Evolutionary conservation across 2,888 invertebrate genomes (phyloP).

Genomic region (Cyrtodaria siliqua): DNA sequence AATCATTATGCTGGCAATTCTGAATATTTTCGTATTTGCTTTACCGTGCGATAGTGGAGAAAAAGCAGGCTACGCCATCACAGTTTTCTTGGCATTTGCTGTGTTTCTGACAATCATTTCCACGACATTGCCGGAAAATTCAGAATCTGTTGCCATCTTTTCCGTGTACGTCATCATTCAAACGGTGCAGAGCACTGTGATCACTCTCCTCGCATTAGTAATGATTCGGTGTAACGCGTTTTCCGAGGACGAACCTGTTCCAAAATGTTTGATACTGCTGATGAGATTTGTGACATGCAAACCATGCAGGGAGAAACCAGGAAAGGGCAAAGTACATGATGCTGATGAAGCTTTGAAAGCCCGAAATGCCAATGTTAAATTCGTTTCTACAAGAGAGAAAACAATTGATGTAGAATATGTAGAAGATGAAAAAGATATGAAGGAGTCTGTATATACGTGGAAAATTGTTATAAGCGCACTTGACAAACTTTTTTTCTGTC

Average conservation of each 20-base stretch:
- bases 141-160: constrained; percentile 33
- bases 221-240: constrained; percentile 17
- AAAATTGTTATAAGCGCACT: neutral
- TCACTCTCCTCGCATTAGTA: constrained; percentile 20
- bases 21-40: constrained; percentile 44
- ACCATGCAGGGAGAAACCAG: neutral
- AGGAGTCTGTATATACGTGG: neutral
- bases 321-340: neutral
- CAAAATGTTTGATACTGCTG: neutral
- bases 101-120: constrained; percentile 51
- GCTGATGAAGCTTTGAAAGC: neutral
- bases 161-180: constrained; percentile 48
- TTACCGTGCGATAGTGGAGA: constrained; percentile 54
- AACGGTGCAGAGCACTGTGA: constrained; percentile 36
- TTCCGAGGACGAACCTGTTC: neutral
- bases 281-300: neutral
- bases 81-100: constrained; percentile 54
- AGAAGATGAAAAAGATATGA: neutral
- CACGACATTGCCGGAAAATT: constrained; percentile 43
- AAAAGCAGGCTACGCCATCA: constrained; percentile 47
- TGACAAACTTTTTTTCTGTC: neutral
- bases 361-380: neutral
- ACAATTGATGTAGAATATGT: too few species aligned
- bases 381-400: too few species aligned
- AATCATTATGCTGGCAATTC: constrained; percentile 33